Percentiles rank a stretch among this genome's conserved stretches.
Conservation (phyloP, 2,113 vertebrate genomes). For the Thomomys bottae region DNA sequence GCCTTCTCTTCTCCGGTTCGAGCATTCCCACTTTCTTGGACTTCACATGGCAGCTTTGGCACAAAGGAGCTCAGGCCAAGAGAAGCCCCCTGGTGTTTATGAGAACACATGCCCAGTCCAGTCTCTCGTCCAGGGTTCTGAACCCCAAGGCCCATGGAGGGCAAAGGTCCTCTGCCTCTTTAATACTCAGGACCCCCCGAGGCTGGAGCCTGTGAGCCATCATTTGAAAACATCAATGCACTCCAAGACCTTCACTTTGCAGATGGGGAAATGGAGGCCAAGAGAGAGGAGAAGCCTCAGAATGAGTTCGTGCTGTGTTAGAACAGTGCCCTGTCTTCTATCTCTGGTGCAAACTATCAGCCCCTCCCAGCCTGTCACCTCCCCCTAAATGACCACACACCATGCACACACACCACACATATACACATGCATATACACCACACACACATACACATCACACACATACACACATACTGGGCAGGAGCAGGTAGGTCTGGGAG, state of each 20-base stretch:
- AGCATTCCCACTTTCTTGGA: not conserved
- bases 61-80: not conserved
- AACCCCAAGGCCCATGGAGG: not conserved
- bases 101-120: constrained; percentile 2
- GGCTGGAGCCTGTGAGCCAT: rapidly evolving
- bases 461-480: not conserved
- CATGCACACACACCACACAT: too few relatives aligned
- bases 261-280: not conserved
- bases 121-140: not conserved
- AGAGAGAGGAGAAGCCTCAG: not conserved
- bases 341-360: not conserved
- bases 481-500: not conserved
- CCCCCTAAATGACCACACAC: too few relatives aligned
- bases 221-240: not conserved
- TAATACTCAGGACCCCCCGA: not conserved
- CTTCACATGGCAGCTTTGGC: rapidly evolving
- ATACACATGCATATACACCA: too few relatives aligned
- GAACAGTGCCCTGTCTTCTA: not conserved
- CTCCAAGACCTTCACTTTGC: not conserved
- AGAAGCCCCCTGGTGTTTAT: not conserved
- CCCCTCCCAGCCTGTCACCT: not conserved
- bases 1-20: not conserved
- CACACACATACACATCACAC: too few relatives aligned
- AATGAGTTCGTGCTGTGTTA: not conserved
- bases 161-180: not conserved